phyloP scores from a whole-genome alignment of 2,113 vertebrate genomes.

The Acrocephalus arundinaceus region DNA sequence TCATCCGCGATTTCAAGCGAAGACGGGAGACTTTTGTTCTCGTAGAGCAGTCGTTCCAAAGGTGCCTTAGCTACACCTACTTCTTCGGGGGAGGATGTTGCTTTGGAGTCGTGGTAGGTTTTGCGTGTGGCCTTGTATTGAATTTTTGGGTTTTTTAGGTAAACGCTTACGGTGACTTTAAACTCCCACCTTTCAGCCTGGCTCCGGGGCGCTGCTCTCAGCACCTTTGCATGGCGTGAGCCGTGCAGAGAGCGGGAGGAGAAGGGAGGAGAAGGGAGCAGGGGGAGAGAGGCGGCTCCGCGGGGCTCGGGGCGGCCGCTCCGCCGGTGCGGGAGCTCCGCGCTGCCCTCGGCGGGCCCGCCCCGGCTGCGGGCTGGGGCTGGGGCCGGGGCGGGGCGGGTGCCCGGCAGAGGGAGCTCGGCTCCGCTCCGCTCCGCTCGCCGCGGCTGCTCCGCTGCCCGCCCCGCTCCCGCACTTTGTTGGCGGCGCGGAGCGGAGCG shows the following conservation, averaged over 20 bases:
- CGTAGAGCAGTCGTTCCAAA: background rate
- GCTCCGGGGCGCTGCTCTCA: background rate
- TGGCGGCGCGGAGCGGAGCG: background rate
- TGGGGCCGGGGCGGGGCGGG: background rate
- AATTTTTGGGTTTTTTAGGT: background rate
- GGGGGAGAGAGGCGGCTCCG: background rate
- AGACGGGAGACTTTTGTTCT: background rate
- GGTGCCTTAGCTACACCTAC: background rate
- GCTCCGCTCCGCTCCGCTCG: background rate
- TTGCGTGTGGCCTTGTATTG: background rate
- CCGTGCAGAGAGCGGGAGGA: background rate
- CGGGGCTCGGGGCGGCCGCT: background rate
- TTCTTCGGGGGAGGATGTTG: background rate
- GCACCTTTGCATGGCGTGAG: background rate
- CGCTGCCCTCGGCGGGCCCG: background rate
- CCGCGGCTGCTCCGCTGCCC: background rate
- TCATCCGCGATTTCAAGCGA: background rate
- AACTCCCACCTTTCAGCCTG: accelerated
- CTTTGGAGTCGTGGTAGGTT: background rate
- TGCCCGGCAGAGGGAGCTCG: background rate
- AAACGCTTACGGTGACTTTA: background rate
- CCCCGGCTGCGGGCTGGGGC: background rate
- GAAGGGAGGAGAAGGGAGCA: too few relatives aligned
- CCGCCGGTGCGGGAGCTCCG: background rate
- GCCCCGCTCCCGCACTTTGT: background rate